These are phyloP conservation scores for Sorex maritimensis DNA, from an alignment of 2,797 vertebrate species.

Conservation along the genomic window DNA sequence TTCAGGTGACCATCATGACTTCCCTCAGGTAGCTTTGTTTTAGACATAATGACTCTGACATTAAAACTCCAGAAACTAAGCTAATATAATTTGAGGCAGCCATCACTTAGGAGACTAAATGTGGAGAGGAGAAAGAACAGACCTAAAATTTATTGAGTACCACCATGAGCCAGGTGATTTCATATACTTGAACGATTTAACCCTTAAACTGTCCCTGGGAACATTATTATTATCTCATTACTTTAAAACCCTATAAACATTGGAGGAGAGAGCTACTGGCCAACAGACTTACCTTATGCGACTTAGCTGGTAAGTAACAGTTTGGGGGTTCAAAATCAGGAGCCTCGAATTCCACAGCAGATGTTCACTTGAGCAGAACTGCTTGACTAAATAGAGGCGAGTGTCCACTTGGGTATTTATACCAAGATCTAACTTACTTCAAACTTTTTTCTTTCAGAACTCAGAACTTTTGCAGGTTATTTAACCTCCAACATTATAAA, in stretches of 20 bases:
- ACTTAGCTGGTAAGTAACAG: neutral
- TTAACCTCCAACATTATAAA: constrained; percentile 37
- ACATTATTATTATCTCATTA: constrained; percentile 1
- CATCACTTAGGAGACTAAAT: neutral
- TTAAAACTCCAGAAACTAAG: neutral
- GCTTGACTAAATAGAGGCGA: neutral
- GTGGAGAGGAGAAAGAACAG: neutral
- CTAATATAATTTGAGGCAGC: neutral
- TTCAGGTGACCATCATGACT: neutral
- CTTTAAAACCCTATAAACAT: constrained; percentile 34
- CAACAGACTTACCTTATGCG: too few species aligned
- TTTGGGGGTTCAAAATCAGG: constrained; percentile 51
- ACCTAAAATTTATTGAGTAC: neutral
- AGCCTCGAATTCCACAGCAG: neutral
- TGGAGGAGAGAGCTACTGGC: constrained; percentile 31
- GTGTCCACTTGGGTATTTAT: constrained; percentile 16
- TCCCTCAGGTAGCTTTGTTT: neutral
- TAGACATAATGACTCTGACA: constrained; percentile 1
- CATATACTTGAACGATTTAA: constrained; percentile 12
- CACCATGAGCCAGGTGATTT: neutral
- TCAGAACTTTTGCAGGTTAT: neutral
- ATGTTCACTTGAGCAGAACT: neutral
- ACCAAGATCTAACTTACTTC: neutral
- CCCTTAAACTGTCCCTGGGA: constrained; percentile 47
- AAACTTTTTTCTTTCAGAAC: constrained; percentile 26